Percentiles rank a stretch among this genome's conserved stretches.
phyloP scores from a whole-genome alignment of 2,113 vertebrate genomes.

The Electrona antarctica region DNA sequence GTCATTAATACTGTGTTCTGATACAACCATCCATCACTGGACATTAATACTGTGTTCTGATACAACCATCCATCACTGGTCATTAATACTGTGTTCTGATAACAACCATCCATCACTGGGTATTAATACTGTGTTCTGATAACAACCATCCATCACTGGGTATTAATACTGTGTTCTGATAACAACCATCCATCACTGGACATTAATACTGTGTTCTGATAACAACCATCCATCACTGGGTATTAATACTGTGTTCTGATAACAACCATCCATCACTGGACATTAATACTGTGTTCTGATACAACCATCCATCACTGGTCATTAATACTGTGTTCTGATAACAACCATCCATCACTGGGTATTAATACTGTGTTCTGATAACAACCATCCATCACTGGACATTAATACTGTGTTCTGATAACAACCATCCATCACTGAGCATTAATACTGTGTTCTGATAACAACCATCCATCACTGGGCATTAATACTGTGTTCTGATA shows the following conservation, averaged over 20 bases:
- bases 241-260: constrained; percentile 84
- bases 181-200: not conserved
- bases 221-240: constrained; percentile 2
- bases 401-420: constrained; percentile 85
- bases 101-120: constrained; percentile 2
- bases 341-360: not conserved
- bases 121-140: constrained; percentile 84
- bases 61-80: not conserved
- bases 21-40: not conserved
- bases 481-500: constrained; percentile 85
- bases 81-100: constrained; percentile 84
- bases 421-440: not conserved
- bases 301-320: not conserved
- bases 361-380: constrained; percentile 85
- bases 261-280: not conserved
- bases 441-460: constrained; percentile 85
- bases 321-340: constrained; percentile 85
- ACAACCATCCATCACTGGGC: constrained; percentile 1
- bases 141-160: constrained; percentile 2
- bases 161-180: constrained; percentile 84
- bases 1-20: constrained; percentile 84
- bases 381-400: not conserved
- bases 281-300: constrained; percentile 84
- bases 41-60: constrained; percentile 84
- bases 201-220: constrained; percentile 84